phyloP scores from a whole-genome alignment of 2,797 vertebrate species.

The Tympanoctomys barrerae region DNA sequence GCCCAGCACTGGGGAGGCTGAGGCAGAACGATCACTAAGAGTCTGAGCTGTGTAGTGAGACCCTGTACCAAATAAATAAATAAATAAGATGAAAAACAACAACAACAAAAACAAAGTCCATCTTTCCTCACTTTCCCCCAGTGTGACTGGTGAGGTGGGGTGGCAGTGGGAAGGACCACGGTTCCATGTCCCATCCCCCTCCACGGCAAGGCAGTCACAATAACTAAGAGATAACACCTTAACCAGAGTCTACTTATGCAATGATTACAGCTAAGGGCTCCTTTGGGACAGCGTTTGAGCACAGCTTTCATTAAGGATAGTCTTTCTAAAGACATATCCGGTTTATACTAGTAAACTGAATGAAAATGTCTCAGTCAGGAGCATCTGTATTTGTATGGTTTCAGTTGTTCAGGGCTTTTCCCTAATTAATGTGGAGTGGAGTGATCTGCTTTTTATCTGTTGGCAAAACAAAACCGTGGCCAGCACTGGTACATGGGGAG shows the following conservation, averaged over 20 bases:
- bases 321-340: conserved; percentile 37
- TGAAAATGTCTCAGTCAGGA: conserved; percentile 30
- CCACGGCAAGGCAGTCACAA: neutral
- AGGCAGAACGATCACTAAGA: no score
- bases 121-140: neutral
- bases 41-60: no score
- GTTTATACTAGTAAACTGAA: conserved; percentile 48
- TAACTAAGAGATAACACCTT: neutral
- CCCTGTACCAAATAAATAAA: no score
- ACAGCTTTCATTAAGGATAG: conserved; percentile 29
- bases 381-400: conserved; percentile 54
- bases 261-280: neutral
- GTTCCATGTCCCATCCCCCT: neutral
- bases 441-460: conserved; percentile 47
- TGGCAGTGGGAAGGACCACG: neutral
- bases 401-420: conserved; percentile 23
- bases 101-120: neutral
- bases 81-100: no score
- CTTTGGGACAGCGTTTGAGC: conserved; percentile 9
- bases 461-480: neutral
- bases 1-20: no score
- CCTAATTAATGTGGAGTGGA: conserved; percentile 27
- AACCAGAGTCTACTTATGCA: conserved; percentile 44
- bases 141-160: neutral
- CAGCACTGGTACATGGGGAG: neutral